phyloP scores from a whole-genome alignment of 2,888 invertebrate species.

The Rotaria sp. region DNA sequence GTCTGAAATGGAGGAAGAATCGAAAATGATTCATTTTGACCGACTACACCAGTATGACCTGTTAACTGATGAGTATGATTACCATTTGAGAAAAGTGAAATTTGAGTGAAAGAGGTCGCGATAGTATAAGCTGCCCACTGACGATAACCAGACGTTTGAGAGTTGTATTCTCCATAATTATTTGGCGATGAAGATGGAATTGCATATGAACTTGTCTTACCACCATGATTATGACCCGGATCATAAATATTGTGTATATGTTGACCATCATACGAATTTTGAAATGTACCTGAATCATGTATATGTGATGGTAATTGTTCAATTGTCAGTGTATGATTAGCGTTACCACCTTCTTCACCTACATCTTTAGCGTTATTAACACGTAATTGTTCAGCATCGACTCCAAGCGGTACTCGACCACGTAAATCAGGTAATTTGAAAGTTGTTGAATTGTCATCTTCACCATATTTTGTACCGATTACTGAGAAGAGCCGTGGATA shows the following conservation, averaged over 20 bases:
- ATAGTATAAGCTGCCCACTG: background rate
- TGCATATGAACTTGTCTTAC: background rate
- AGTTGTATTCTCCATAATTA: background rate
- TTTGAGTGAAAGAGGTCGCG: background rate
- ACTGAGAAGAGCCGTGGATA: background rate
- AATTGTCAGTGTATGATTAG: background rate
- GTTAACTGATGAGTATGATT: background rate
- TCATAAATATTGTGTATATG: background rate
- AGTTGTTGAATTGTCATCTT: background rate
- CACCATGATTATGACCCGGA: slow-evolving; percentile 28
- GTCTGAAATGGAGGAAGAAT: slow-evolving; percentile 3
- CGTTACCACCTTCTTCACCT: background rate
- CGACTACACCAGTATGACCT: background rate
- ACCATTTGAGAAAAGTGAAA: background rate
- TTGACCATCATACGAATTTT: background rate
- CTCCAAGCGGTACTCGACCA: background rate
- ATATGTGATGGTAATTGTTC: background rate
- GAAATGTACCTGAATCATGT: background rate
- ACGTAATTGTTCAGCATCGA: background rate
- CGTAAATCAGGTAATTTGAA: slow-evolving; percentile 8
- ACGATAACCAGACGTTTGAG: background rate
- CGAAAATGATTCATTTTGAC: background rate
- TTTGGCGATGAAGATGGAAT: background rate
- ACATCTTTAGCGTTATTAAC: background rate
- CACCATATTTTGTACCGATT: background rate